These are phyloP conservation scores for Ctenochaetus hawaiiensis DNA, from an alignment of 2,797 vertebrate species.

Conservation along the genomic window DNA sequence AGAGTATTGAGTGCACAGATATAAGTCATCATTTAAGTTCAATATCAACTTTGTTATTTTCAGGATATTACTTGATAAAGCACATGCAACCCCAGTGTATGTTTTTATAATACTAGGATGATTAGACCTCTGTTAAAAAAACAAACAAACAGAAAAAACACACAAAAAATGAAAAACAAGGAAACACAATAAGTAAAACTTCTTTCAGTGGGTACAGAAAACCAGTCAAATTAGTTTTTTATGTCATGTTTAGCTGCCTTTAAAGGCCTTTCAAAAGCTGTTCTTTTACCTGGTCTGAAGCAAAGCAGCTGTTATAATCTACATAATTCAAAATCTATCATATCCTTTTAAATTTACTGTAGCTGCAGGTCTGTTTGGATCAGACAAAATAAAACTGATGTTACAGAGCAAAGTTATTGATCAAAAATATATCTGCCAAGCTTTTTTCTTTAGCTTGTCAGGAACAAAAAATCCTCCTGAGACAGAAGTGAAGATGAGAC, in stretches of 20 bases:
- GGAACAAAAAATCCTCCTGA: not conserved
- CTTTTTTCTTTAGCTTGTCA: not conserved
- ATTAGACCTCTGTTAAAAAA: not conserved
- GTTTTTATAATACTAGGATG: not conserved
- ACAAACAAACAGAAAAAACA: not conserved
- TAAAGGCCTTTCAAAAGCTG: constrained; percentile 1
- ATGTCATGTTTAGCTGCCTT: not conserved
- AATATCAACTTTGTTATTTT: not conserved
- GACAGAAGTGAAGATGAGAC: not conserved
- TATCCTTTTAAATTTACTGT: not conserved
- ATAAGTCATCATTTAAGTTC: not conserved
- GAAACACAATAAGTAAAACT: too few species aligned
- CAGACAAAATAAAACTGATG: not conserved
- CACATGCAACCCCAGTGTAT: not conserved
- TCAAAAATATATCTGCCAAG: not conserved
- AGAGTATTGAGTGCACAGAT: not conserved
- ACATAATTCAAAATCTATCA: not conserved
- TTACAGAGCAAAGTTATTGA: not conserved
- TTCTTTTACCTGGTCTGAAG: not conserved
- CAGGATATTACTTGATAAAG: not conserved
- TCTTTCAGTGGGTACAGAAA: too few species aligned
- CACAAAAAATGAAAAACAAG: not conserved
- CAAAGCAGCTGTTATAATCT: not conserved
- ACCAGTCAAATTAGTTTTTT: not conserved
- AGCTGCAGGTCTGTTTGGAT: not conserved